Evolutionary conservation across 2,113 vertebrate genomes (phyloP), one percentile per base, ranked within the genome.

Genomic region (Shinisaurus crocodilurus): DNA sequence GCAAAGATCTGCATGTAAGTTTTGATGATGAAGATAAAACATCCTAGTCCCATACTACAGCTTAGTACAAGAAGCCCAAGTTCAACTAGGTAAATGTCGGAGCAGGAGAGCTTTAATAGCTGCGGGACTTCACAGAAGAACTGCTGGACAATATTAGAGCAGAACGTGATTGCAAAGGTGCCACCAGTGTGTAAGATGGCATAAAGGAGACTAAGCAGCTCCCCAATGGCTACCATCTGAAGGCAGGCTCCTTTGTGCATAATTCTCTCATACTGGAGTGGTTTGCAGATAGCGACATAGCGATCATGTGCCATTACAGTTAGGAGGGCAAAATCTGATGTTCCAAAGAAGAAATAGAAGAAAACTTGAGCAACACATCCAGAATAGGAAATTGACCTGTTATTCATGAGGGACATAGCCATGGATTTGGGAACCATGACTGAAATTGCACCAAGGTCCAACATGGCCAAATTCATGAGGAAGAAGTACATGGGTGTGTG

Each of bases 401-500:
- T 83, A 5, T 72, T 74, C n/a, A 40, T 60, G 12, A 89, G 25
- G 10, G 88, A 82, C 40, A 40, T 82, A 20, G 50, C 50, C 48
- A 89, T 89, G 2, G 88, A 74, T 89, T 89, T 89, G 15, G 88
- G 88, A 63, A 74, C 27, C 1, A 37, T 45, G n/a, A 82, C 88
- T 43, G 88, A 89, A 60, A 74, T 13, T 20, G 50, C 5, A 2
- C 48, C 67, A 63, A 83, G 25, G 9, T 89, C 88, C 15, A 74
- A 8, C 3, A 83, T n/a, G 54, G 88, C 81, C 70, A 89, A 45
- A 5, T 89, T 89, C 18, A 75, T 74, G 1, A 89, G 69, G 37
- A 89, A 89, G 80, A 89, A 81, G 29, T 74, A 89, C 67, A 89
- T 89, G 27, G 80, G 80, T 2, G 69, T 83, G 23, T 89, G 88